These are phyloP conservation scores for Brachynemurus nebulosus DNA, from an alignment of 2,888 invertebrate genomes.

Conservation along the genomic window DNA sequence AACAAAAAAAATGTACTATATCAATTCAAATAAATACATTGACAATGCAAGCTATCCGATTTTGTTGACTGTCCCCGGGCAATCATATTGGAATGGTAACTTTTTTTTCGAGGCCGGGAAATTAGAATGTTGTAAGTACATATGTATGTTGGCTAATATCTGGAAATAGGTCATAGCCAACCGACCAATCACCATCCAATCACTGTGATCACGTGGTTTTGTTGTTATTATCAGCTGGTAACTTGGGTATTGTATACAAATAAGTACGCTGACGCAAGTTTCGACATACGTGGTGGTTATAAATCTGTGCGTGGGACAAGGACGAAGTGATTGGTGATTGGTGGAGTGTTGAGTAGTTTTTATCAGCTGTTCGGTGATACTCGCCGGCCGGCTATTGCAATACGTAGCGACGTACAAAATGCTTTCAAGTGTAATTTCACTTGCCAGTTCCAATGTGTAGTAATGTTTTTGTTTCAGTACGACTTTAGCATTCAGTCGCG, in stretches of 20 bases:
- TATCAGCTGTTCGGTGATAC: slow-evolving; percentile 22
- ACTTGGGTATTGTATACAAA: slow-evolving; percentile 27
- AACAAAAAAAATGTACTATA: no score
- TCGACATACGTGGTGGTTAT: slow-evolving; percentile 19
- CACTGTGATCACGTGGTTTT: slow-evolving; percentile 45
- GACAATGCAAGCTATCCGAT: no score
- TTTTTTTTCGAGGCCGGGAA: slow-evolving; percentile 14
- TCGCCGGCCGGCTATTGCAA: slow-evolving; percentile 29
- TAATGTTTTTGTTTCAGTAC: no score
- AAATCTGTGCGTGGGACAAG: neutral
- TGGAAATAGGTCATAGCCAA: slow-evolving; percentile 40
- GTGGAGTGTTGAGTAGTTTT: slow-evolving; percentile 4
- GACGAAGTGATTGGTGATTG: slow-evolving; percentile 8
- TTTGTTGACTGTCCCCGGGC: slow-evolving; percentile 7
- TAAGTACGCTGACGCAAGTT: slow-evolving; percentile 22
- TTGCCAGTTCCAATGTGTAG: no score
- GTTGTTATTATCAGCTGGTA: slow-evolving; percentile 57
- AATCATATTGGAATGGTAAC: neutral
- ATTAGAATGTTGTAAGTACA: no score
- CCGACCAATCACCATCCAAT: slow-evolving; percentile 32
- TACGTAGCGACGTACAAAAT: no score
- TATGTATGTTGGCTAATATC: slow-evolving; percentile 32
- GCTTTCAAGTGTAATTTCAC: no score
- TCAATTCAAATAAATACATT: no score
- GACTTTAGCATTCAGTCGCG: no score